Evolutionary conservation across 2,888 invertebrate species (phyloP), one percentile per base, ranked within the genome.

Genomic region (Caenorhabditis wallacei): DNA sequence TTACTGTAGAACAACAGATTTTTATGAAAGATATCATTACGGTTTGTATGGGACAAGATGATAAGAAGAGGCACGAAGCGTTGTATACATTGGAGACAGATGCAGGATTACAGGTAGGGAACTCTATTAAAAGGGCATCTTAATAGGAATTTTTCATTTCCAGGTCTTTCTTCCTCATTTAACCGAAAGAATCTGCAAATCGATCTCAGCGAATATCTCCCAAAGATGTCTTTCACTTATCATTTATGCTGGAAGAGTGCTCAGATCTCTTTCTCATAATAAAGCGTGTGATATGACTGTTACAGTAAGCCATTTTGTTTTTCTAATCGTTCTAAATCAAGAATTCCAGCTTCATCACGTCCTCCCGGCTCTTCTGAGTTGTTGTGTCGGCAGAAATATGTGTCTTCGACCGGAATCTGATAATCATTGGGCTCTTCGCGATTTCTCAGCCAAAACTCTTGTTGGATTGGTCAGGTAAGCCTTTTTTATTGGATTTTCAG

Each of bases 341-440:
- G 13, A 10, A 70, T 83, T 87, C 35, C 81, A 88, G 87, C 76
- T 87, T 5, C 88, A 88, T 30, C 83, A 87, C 57, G 53, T 88
- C 1, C 37, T 88, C n/a, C 88, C 88, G 0, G 80, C 85, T 1
- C 66, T 88, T 1, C 53, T 88, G 0, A 87, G 84, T n/a, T 88
- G 87, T 53, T 84, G 85, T 57, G 63, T 88, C 1, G 84, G 86
- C 8, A 43, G 78, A 2, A 76, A 82, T 24, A 70, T 88, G 22
- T 88, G 87, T 78, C 22, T 76, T 4, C 72, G 84, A 37, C 86
- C 84, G 7, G 84, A 84, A 10, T 61, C 61, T 10, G 88, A 88
- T 53, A 88, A 86, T 53, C 88, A 88, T 63, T 88, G 87, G 87
- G 86, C 86, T 1, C 64, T 88, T 13, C 57, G 88, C 22, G 88